phyloP scores from a whole-genome alignment of 2,797 vertebrate species.

The Tapirus indicus region DNA sequence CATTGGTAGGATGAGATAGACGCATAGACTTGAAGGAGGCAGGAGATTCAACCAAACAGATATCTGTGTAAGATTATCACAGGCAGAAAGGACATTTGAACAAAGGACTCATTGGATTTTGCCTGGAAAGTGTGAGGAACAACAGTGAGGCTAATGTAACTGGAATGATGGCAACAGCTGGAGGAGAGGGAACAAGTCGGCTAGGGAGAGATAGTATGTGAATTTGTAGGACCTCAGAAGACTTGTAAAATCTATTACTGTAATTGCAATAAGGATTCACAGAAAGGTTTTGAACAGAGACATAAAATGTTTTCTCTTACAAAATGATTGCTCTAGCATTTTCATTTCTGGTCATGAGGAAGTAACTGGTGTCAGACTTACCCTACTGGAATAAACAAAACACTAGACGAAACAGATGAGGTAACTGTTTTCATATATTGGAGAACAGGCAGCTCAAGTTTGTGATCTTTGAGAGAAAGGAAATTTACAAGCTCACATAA shows the following conservation, averaged over 20 bases:
- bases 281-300: neutral
- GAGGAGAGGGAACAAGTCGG: neutral
- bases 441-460: neutral
- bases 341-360: neutral
- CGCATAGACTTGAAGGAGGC: neutral
- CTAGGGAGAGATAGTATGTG: neutral
- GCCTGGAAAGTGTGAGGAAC: neutral
- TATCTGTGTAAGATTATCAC: neutral
- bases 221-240: neutral
- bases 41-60: neutral
- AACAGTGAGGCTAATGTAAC: neutral
- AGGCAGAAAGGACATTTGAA: neutral
- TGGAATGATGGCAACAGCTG: neutral
- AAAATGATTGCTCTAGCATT: neutral
- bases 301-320: neutral
- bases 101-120: neutral
- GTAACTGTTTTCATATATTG: neutral
- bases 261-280: neutral
- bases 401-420: neutral
- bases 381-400: neutral
- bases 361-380: neutral
- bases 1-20: neutral
- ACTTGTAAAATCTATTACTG: neutral
- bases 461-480: neutral
- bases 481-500: constrained; percentile 6